phyloP scores from a whole-genome alignment of 2,113 vertebrate species.

The Tetrao urogallus region DNA sequence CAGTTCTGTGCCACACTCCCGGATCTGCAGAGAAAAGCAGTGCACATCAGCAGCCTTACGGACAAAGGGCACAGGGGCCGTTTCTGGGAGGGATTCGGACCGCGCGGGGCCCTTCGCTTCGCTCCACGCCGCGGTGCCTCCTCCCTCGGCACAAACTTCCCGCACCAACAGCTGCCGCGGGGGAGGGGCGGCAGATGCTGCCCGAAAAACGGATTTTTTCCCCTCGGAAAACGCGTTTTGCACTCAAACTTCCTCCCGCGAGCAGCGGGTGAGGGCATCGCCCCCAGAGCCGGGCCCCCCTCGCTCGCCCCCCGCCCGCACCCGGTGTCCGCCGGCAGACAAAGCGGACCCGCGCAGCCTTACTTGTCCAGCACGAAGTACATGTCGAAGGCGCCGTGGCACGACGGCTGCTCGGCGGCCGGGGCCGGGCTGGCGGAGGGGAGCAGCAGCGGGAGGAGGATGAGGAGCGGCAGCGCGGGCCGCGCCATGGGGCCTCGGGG shows the following conservation, averaged over 20 bases:
- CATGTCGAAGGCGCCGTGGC: slow-evolving; percentile 88
- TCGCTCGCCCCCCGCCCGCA: not conserved
- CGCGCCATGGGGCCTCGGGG: not conserved
- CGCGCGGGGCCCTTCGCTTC: too few species aligned
- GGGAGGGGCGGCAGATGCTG: not conserved
- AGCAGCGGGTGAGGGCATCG: not conserved
- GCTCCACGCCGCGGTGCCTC: too few species aligned
- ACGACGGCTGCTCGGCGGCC: slow-evolving; percentile 79
- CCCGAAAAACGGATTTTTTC: not conserved
- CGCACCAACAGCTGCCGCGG: not conserved
- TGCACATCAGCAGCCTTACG: not conserved
- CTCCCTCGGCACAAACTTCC: not conserved
- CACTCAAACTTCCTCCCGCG: not conserved
- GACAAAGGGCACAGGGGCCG: too few species aligned
- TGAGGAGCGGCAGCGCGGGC: slow-evolving; percentile 5
- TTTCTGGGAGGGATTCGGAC: too few species aligned
- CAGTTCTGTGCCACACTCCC: slow-evolving; percentile 89
- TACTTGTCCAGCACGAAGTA: slow-evolving; percentile 95
- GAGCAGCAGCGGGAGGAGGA: slow-evolving; percentile 26
- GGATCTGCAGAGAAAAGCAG: slow-evolving; percentile 80
- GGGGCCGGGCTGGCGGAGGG: not conserved
- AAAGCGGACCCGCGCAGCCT: slow-evolving; percentile 38
- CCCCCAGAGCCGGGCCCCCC: not conserved
- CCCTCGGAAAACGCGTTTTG: not conserved
- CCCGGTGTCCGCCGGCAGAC: too few species aligned